These are phyloP conservation scores for Gobionotothen gibberifrons DNA, from an alignment of 2,797 vertebrate species.

Conservation along the genomic window DNA sequence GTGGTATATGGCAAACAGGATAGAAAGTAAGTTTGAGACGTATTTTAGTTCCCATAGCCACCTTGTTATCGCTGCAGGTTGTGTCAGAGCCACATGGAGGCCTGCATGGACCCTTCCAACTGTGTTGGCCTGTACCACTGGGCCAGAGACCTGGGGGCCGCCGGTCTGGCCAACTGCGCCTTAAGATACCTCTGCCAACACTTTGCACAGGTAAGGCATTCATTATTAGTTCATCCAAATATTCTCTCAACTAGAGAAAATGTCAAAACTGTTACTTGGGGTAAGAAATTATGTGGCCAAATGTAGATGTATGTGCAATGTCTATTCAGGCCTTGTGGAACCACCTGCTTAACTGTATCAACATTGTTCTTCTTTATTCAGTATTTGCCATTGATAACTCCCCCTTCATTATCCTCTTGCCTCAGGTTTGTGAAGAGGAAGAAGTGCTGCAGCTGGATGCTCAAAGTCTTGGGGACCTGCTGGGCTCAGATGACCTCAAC, in stretches of 20 bases:
- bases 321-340: neutral
- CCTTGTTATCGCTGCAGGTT: constrained; percentile 55
- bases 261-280: too few species aligned
- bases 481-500: constrained; percentile 91
- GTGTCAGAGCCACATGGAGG: constrained; percentile 91
- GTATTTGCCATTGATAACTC: neutral
- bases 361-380: neutral
- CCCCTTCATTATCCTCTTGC: neutral
- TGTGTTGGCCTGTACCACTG: constrained; percentile 91
- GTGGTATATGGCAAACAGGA: neutral
- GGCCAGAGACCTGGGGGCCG: constrained; percentile 87
- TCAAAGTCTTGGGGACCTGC: constrained; percentile 85
- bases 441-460: constrained; percentile 89
- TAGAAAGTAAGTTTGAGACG: neutral
- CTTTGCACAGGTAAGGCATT: constrained; percentile 81
- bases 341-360: neutral
- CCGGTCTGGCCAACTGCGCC: constrained; percentile 83
- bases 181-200: constrained; percentile 88
- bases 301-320: too few species aligned
- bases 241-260: neutral
- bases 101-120: constrained; percentile 90
- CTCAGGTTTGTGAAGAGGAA: constrained; percentile 88
- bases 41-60: neutral
- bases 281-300: too few species aligned
- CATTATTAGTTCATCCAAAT: neutral